Conservation (phyloP, 2,113 vertebrate species). For the Chaenocephalus aceratus region DNA sequence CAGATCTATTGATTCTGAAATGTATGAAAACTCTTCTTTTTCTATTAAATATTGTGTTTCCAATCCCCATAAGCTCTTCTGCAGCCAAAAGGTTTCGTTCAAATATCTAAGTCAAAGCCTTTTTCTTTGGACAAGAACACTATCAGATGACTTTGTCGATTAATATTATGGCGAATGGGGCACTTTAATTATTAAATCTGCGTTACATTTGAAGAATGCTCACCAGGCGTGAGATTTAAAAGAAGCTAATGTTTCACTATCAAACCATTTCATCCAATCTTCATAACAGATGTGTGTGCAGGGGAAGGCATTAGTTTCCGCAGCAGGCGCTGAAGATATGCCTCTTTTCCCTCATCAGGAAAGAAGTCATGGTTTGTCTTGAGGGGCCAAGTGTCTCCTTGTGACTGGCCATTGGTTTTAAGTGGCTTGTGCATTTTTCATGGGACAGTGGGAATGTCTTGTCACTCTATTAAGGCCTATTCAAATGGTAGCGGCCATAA, state of each 20-base stretch:
- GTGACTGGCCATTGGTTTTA: constrained; percentile 82
- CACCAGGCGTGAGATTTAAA: constrained; percentile 80
- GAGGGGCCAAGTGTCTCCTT: constrained; percentile 76
- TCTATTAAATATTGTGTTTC: constrained; percentile 30
- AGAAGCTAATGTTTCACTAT: constrained; percentile 85
- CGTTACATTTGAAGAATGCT: constrained; percentile 85
- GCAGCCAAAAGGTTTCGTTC: constrained; percentile 54
- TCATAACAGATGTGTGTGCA: constrained; percentile 70
- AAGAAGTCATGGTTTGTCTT: constrained; percentile 72
- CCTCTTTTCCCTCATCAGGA: constrained; percentile 68
- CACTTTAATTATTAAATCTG: constrained; percentile 83
- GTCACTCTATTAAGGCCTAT: constrained; percentile 81
- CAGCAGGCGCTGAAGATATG: constrained; percentile 69
- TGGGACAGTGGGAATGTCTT: constrained; percentile 79
- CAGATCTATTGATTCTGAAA: constrained; percentile 32
- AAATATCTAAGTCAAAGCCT: constrained; percentile 54
- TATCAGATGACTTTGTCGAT: constrained; percentile 66
- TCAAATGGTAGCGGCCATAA: constrained; percentile 78
- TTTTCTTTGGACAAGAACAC: constrained; percentile 43
- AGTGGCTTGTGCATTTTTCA: constrained; percentile 87
- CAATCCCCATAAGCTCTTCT: constrained; percentile 43
- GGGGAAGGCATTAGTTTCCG: constrained; percentile 67
- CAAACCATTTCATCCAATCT: constrained; percentile 79
- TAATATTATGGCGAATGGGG: constrained; percentile 70
- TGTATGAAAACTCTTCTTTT: constrained; percentile 7